phyloP scores from a whole-genome alignment of 2,888 invertebrate species.

The Hirtodrosophila alboralis region DNA sequence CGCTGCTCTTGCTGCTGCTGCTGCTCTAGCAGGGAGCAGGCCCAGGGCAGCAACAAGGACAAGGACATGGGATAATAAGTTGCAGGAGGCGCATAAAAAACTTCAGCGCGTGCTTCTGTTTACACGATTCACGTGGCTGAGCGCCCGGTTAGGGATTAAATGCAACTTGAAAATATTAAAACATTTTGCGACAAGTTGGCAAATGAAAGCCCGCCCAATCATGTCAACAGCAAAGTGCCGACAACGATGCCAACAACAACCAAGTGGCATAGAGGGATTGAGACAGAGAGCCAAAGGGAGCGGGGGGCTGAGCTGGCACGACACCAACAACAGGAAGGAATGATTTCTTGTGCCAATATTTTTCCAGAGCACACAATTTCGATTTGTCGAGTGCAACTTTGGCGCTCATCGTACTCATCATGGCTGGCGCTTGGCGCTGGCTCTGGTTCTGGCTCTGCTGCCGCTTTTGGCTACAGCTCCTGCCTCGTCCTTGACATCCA shows the following conservation, averaged over 20 bases:
- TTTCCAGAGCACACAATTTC: constrained; percentile 84
- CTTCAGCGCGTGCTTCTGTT: constrained; percentile 69
- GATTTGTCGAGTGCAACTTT: constrained; percentile 83
- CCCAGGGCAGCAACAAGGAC: constrained; percentile 5
- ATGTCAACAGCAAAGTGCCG: constrained; percentile 75
- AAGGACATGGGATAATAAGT: constrained; percentile 30
- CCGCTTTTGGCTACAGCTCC: constrained; percentile 62
- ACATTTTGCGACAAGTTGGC: constrained; percentile 80
- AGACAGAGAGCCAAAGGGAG: not conserved
- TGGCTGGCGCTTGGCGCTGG: constrained; percentile 50
- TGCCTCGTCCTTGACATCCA: constrained; percentile 73
- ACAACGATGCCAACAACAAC: constrained; percentile 43
- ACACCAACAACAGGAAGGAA: constrained; percentile 82
- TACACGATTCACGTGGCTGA: constrained; percentile 72
- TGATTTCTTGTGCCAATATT: constrained; percentile 84
- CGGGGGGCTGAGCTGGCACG: constrained; percentile 41
- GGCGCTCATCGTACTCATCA: constrained; percentile 80
- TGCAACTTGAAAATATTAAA: constrained; percentile 80
- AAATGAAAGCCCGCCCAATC: constrained; percentile 78
- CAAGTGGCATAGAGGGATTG: not conserved
- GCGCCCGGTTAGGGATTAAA: constrained; percentile 67
- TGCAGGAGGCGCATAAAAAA: constrained; percentile 28
- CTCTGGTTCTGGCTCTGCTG: constrained; percentile 34
- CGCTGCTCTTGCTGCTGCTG: constrained; percentile 3
- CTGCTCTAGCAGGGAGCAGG: not conserved